Evolutionary conservation across 2,113 vertebrate genomes (phyloP).

Genomic region (Isichthys henryi): DNA sequence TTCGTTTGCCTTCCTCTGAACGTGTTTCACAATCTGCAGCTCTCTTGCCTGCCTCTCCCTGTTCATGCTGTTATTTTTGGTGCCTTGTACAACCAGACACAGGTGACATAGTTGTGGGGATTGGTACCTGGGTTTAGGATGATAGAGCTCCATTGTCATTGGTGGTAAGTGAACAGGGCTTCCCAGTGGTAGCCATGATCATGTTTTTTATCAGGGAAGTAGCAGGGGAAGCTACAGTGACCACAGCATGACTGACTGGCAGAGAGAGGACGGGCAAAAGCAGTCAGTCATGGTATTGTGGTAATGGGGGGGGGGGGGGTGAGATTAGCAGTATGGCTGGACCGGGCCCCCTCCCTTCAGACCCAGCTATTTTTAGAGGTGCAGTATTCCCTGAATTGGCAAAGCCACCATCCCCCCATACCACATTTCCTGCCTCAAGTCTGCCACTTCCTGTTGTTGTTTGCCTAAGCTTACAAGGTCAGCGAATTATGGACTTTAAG

Average conservation of each 20-base stretch:
- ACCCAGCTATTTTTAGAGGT: conserved; percentile 46
- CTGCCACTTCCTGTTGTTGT: conserved; percentile 56
- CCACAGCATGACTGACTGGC: not conserved
- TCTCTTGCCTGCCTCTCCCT: not conserved
- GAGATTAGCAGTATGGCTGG: conserved; percentile 17
- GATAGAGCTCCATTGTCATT: not conserved
- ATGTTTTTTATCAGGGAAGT: not conserved
- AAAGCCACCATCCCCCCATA: conserved; percentile 21
- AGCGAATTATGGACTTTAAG: conserved; percentile 18
- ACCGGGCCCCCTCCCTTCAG: conserved; percentile 14
- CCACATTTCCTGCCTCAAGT: conserved; percentile 47
- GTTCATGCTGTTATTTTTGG: not conserved
- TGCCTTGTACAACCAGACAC: not conserved
- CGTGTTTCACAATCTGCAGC: not conserved
- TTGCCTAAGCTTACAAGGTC: conserved; percentile 21
- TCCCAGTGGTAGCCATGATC: not conserved
- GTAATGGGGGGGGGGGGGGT: conserved; percentile 10
- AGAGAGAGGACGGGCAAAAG: not conserved
- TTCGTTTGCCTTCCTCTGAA: not conserved
- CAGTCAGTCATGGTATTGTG: not conserved
- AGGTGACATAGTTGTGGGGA: not conserved
- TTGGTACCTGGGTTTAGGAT: not conserved
- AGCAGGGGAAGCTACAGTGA: not conserved
- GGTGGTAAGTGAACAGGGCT: not conserved
- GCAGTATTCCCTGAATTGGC: conserved; percentile 41